These are phyloP conservation scores for Alsophila aescularia DNA, from an alignment of 2,888 invertebrate genomes.

Conservation along the genomic window DNA sequence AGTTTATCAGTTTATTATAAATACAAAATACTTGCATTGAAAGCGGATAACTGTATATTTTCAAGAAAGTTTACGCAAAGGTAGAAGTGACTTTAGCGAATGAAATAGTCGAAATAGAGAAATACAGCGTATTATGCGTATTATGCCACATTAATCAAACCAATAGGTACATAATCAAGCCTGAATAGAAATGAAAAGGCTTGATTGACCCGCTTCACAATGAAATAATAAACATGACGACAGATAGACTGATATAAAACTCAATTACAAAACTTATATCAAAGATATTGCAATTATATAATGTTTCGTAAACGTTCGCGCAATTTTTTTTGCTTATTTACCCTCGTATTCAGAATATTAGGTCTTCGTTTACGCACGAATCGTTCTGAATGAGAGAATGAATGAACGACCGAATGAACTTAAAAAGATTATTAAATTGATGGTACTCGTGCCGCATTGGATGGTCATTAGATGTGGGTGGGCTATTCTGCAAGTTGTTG, in stretches of 20 bases:
- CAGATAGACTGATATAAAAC: conserved; percentile 25
- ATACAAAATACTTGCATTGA: too few species aligned
- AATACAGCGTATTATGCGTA: not conserved
- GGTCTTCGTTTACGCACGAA: conserved; percentile 36
- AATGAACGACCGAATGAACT: conserved; percentile 38
- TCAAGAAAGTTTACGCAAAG: too few species aligned
- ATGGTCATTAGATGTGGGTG: conserved; percentile 37
- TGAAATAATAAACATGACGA: conserved; percentile 23
- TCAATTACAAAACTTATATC: conserved; percentile 25
- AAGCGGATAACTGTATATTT: too few species aligned
- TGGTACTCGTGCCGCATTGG: conserved; percentile 34
- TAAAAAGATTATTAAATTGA: conserved; percentile 41
- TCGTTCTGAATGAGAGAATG: conserved; percentile 35
- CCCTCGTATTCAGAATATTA: conserved; percentile 35
- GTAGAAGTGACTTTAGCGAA: too few species aligned
- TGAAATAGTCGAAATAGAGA: too few species aligned
- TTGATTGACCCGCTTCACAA: conserved; percentile 24
- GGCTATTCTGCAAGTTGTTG: conserved; percentile 29
- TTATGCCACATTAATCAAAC: not conserved
- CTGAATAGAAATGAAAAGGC: conserved; percentile 15
- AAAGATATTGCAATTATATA: conserved; percentile 20
- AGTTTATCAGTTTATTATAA: too few species aligned
- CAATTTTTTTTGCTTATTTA: conserved; percentile 34
- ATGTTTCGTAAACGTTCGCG: conserved; percentile 31
- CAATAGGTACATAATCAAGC: not conserved